These are phyloP conservation scores for Leptopilina drosophilae DNA, from an alignment of 2,888 invertebrate genomes.

Conservation along the genomic window DNA sequence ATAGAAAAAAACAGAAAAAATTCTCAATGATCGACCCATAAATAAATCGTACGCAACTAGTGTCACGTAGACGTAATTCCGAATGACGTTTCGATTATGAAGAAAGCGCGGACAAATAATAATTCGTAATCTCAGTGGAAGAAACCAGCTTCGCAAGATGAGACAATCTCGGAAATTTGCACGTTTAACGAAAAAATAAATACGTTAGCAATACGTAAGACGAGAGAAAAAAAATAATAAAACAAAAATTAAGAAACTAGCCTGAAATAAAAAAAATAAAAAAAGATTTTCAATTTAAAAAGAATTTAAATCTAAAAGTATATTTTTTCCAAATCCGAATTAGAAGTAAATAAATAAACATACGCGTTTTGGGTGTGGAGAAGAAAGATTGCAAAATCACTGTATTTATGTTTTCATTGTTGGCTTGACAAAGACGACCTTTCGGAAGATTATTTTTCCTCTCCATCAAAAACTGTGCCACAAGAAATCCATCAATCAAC, in stretches of 20 bases:
- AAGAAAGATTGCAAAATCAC: conserved; percentile 18
- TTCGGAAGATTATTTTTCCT: not conserved
- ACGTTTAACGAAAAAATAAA: not conserved
- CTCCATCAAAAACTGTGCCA: not conserved
- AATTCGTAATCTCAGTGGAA: not conserved
- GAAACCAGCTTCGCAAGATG: not conserved
- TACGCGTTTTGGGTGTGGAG: conserved; percentile 13
- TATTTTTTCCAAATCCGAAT: not conserved
- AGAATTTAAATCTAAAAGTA: no score
- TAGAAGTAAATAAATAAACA: conserved; percentile 9
- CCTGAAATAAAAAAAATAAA: no score
- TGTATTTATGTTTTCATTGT: conserved; percentile 25
- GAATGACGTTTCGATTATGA: conserved; percentile 19
- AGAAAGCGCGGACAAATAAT: not conserved
- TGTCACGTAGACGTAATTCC: not conserved
- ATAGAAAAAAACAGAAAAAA: no score
- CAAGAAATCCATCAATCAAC: not conserved
- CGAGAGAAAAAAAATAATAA: not conserved
- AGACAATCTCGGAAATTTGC: conserved; percentile 11
- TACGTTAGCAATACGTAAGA: not conserved
- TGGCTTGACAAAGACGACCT: conserved; percentile 18
- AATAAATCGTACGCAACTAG: not conserved
- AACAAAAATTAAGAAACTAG: not conserved
- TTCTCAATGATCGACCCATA: not conserved
- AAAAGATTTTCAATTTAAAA: no score